Evolutionary conservation across 2,113 vertebrate species (phyloP).

Genomic region (Phyllostomus hastatus): DNA sequence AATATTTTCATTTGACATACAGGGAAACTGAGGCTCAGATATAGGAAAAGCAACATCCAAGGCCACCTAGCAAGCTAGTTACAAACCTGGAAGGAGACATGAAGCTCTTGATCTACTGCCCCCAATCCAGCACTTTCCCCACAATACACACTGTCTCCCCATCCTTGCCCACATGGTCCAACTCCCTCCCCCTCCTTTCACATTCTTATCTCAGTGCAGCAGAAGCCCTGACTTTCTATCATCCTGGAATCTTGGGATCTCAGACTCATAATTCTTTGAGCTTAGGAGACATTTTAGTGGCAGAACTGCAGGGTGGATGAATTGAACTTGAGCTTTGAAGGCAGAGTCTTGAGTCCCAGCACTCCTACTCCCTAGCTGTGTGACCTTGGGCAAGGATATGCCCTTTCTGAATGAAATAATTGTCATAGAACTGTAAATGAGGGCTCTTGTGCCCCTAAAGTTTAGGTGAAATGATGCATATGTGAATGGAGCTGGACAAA

Average conservation of each 20-base stretch:
- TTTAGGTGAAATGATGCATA: neutral
- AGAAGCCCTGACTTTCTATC: slow-evolving; percentile 60
- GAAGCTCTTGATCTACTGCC: neutral
- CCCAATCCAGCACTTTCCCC: neutral
- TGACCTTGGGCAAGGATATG: slow-evolving; percentile 72
- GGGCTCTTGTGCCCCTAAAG: neutral
- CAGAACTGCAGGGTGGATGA: slow-evolving; percentile 38
- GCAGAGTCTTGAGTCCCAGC: slow-evolving; percentile 10
- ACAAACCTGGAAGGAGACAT: neutral
- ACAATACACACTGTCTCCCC: neutral
- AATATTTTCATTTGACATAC: slow-evolving; percentile 19
- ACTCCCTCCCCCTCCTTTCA: neutral
- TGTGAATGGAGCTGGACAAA: neutral
- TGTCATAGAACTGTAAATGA: slow-evolving; percentile 35
- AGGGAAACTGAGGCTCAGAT: slow-evolving; percentile 20
- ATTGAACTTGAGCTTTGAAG: slow-evolving; percentile 47
- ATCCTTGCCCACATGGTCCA: neutral
- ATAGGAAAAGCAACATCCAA: neutral
- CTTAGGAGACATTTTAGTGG: slow-evolving; percentile 34
- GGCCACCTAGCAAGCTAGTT: slow-evolving; percentile 22
- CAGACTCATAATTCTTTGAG: slow-evolving; percentile 61
- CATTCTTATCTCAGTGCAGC: slow-evolving; percentile 60
- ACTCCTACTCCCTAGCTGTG: neutral
- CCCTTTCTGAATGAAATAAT: slow-evolving; percentile 39
- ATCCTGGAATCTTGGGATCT: slow-evolving; percentile 62